Evolutionary conservation across 2,797 vertebrate genomes (phyloP).

Genomic region (Trichosurus vulpecula): DNA sequence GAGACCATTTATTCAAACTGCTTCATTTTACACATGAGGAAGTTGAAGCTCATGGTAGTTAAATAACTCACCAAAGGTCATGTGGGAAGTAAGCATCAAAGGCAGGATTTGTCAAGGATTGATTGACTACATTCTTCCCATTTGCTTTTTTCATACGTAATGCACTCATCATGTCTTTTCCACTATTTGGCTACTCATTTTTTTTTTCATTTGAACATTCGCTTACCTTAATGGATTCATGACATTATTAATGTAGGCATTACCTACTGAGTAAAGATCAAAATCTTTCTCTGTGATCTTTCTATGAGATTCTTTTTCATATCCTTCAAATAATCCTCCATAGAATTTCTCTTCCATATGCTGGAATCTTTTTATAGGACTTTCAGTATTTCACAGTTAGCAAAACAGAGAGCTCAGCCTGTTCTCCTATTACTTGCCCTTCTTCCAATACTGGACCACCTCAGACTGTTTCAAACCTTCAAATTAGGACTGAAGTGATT

Average conservation of each 20-base stretch:
- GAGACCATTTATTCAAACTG: background rate
- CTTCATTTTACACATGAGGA: background rate
- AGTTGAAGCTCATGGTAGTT: background rate
- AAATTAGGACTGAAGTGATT: background rate
- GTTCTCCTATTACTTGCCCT: background rate
- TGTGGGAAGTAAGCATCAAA: background rate
- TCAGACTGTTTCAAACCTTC: background rate
- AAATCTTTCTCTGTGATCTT: background rate
- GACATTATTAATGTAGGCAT: background rate
- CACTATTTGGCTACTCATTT: background rate
- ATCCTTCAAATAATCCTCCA: background rate
- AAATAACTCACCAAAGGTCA: background rate
- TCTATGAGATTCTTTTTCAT: background rate
- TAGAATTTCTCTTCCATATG: background rate
- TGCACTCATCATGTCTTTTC: background rate
- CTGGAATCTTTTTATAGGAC: background rate
- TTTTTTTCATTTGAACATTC: background rate
- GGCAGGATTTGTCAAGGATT: background rate
- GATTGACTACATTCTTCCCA: background rate
- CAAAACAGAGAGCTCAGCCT: background rate
- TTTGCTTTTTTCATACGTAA: background rate
- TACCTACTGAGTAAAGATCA: background rate
- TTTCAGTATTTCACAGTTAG: background rate
- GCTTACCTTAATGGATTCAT: background rate
- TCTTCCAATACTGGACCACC: background rate